phyloP scores from a whole-genome alignment of 2,113 vertebrate species.

The Neogobius melanostomus region DNA sequence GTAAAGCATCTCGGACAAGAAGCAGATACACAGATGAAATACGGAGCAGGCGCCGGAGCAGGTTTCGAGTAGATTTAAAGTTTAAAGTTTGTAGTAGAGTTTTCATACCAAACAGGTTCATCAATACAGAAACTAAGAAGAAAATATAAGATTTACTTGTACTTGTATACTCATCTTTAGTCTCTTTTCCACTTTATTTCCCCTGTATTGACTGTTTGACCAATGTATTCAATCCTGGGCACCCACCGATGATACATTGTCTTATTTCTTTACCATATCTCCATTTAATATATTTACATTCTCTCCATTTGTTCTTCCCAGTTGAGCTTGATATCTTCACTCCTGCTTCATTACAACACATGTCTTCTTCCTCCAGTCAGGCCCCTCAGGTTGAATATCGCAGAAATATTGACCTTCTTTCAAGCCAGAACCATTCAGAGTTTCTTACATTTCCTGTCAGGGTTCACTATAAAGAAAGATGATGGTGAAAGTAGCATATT shows the following conservation, averaged over 20 bases:
- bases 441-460: background rate
- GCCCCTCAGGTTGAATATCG: background rate
- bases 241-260: too few species aligned
- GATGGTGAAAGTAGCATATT: background rate
- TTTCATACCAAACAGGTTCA: background rate
- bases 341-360: background rate
- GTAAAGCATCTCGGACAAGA: conserved; percentile 25
- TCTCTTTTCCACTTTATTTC: too few species aligned
- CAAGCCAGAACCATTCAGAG: background rate
- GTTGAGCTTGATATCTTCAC: background rate
- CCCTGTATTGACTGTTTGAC: too few species aligned
- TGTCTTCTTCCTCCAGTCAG: background rate
- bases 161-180: too few species aligned
- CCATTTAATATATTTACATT: too few species aligned
- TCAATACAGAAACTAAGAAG: background rate
- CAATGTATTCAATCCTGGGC: too few species aligned
- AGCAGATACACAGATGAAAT: conserved; percentile 25
- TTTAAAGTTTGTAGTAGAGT: background rate
- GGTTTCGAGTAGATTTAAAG: background rate
- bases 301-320: background rate
- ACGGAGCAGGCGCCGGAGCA: background rate
- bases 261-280: too few species aligned
- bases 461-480: background rate
- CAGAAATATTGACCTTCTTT: background rate
- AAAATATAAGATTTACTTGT: background rate